Base-by-base conservation (phyloP, 1,140 invertebrate genomes). In the Fopius arisanus region DNA sequence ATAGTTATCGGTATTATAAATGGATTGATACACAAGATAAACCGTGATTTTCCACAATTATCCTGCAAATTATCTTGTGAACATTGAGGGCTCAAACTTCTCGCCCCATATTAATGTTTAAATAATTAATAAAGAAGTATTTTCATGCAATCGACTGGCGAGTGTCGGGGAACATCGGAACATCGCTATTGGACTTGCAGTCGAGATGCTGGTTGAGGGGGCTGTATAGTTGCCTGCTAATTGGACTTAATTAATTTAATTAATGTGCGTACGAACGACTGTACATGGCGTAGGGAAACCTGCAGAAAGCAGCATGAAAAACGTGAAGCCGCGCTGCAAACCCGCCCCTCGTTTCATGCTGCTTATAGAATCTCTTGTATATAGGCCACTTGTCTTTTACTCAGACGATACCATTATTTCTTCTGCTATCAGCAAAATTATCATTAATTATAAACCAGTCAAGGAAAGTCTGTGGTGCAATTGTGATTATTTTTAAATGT, bases 231-330 rank as follows among this genome's bases (percentile, higher is more conserved):
- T 70, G 26, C 19, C 37, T 71, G 59, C 75, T 79, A 78, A 79
- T 79, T 79, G 73, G 76, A 75, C 78, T 78, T 78, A 76, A 79
- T 79, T 77, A 79, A 76, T 78, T 76, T 78, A 79, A 79, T 79
- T 79, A 79, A 79, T 79, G 73, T 59, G 48, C 40, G 72, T 74
- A 78, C 76, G 75, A 78, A 73, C 48, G 28, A 51, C 3, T 66
- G 31, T 31, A 48, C 59, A 40, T 21, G 7, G 43, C 23, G 63
- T 71, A 73, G 70, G 72, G 73, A 77, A 75, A 73, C 65, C 75
- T 76, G 67, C 75, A 73, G 63, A 73, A 70, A 73, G 71, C 71
- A 73, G 67, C 67, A 51, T 43, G 75, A 76, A 73, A 76, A 76
- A 76, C 67, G 37, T 73, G 70, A 54, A 73, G 70, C 75, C 48